Percentiles rank a stretch among this genome's conserved stretches.
phyloP scores from a whole-genome alignment of 2,113 vertebrate genomes.

The Chloebia gouldiae region DNA sequence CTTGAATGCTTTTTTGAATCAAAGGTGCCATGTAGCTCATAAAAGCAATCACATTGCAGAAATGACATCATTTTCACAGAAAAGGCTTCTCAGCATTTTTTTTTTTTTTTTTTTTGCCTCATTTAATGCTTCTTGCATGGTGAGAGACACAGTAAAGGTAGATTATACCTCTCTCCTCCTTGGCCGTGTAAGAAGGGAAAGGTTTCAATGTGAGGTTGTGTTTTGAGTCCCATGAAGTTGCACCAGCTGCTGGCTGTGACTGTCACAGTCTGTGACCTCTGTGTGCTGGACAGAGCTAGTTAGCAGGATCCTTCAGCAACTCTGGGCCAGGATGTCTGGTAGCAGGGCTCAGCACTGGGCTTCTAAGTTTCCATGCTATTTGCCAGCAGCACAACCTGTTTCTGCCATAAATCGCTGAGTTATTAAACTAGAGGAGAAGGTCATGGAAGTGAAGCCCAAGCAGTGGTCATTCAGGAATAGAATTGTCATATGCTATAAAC shows the following conservation, averaged over 20 bases:
- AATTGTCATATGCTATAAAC: neutral
- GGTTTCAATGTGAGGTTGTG: neutral
- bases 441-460: neutral
- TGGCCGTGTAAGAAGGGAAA: neutral
- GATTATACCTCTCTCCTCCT: neutral
- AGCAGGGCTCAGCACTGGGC: neutral
- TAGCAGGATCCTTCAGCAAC: neutral
- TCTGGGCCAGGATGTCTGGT: neutral
- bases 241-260: neutral
- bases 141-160: neutral
- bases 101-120: no score
- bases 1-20: neutral
- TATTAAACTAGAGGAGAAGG: neutral
- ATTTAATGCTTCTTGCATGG: neutral
- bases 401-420: neutral
- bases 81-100: neutral
- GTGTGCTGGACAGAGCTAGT: neutral
- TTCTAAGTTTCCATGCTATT: neutral
- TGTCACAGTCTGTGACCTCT: fast-evolving
- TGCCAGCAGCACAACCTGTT: neutral
- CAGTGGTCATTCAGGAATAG: neutral
- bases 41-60: neutral
- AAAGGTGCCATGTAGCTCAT: neutral
- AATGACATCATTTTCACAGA: neutral
- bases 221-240: neutral